Evolutionary conservation across 2,888 invertebrate genomes (phyloP).

Genomic region (Eretmocerus hayati): DNA sequence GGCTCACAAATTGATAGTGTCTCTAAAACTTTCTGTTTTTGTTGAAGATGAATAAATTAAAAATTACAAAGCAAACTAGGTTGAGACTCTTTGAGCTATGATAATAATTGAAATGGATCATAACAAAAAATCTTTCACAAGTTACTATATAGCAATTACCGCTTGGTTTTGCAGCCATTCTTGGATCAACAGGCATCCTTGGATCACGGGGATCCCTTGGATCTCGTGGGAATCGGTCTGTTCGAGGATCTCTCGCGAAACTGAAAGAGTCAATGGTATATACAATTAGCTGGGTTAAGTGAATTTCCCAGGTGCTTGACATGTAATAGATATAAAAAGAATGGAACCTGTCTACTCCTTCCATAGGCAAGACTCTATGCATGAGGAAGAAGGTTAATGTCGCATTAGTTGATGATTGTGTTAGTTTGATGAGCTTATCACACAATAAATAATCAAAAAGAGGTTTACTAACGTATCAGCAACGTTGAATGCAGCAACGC

Average conservation of each 20-base stretch:
- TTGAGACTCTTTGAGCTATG: no score
- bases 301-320: no score
- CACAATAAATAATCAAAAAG: no score
- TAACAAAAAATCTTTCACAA: neutral
- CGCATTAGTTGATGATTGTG: conserved; percentile 11
- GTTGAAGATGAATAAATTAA: no score
- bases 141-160: conserved; percentile 35
- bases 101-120: no score
- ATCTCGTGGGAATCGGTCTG: conserved; percentile 42
- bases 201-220: conserved; percentile 48
- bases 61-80: no score
- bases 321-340: conserved; percentile 4
- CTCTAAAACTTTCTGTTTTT: no score
- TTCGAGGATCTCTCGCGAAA: conserved; percentile 41
- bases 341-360: conserved; percentile 43
- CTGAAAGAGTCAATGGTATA: conserved; percentile 20
- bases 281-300: no score
- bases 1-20: no score
- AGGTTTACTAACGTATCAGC: conserved; percentile 40
- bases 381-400: conserved; percentile 18
- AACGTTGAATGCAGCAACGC: conserved; percentile 36
- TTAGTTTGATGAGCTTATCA: conserved; percentile 7
- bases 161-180: conserved; percentile 50
- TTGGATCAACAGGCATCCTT: conserved; percentile 62
- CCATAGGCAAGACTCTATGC: conserved; percentile 42